phyloP scores from a whole-genome alignment of 2,888 invertebrate species.

The Germaria angustata region DNA sequence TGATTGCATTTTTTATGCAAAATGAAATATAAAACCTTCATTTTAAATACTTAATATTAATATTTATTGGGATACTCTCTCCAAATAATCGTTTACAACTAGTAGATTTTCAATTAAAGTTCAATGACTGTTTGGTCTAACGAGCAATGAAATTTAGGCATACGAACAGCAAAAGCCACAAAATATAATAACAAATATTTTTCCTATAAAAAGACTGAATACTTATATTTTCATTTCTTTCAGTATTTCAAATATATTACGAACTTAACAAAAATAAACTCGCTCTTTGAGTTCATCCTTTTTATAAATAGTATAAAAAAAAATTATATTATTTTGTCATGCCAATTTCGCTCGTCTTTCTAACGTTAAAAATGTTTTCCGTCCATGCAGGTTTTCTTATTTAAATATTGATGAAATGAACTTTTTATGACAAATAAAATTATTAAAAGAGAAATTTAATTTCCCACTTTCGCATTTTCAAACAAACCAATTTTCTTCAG shows the following conservation, averaged over 20 bases:
- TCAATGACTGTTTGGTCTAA: too few relatives aligned
- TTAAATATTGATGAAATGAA: background rate
- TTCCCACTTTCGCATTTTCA: conserved; percentile 13
- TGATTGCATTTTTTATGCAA: too few relatives aligned
- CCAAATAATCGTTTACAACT: too few relatives aligned
- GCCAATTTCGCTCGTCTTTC: background rate
- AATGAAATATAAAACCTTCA: too few relatives aligned
- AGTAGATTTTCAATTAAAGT: too few relatives aligned
- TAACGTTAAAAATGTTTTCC: background rate
- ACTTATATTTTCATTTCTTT: too few relatives aligned
- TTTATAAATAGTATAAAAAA: too few relatives aligned
- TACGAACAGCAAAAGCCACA: too few relatives aligned
- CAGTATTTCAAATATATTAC: background rate
- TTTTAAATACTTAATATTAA: too few relatives aligned
- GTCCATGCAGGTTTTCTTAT: background rate
- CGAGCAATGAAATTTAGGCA: too few relatives aligned
- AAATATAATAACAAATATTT: background rate
- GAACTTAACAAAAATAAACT: background rate
- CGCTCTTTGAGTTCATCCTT: background rate
- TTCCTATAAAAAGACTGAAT: too few relatives aligned
- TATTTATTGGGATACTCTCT: too few relatives aligned
- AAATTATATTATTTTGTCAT: background rate
- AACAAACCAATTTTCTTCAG: conserved; percentile 26
- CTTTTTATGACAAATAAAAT: background rate
- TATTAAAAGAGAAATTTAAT: conserved; percentile 13